phyloP scores from a whole-genome alignment of 2,113 vertebrate species.

The Istiophorus platypterus region DNA sequence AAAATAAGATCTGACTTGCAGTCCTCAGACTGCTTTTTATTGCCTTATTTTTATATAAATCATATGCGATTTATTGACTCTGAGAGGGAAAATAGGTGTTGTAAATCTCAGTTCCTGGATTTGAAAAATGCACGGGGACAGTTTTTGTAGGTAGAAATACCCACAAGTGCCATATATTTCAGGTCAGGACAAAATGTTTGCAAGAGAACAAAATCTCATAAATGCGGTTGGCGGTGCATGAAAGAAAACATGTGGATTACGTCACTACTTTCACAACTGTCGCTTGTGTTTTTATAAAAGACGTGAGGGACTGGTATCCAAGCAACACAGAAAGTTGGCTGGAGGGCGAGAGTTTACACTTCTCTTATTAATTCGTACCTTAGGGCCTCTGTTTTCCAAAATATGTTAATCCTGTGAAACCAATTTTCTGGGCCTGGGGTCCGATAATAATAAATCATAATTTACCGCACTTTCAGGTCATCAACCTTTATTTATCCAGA shows the following conservation, averaged over 20 bases:
- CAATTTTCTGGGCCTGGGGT: slow-evolving; percentile 11
- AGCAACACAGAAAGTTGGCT: slow-evolving; percentile 45
- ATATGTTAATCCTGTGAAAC: slow-evolving; percentile 51
- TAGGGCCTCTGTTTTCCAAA: slow-evolving; percentile 43
- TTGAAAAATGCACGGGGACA: slow-evolving; percentile 11
- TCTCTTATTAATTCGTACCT: slow-evolving; percentile 44
- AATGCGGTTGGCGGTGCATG: slow-evolving; percentile 34
- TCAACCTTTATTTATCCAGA: slow-evolving; percentile 44
- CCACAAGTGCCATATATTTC: slow-evolving; percentile 26
- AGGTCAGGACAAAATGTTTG: slow-evolving; percentile 51
- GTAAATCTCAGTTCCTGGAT: slow-evolving; percentile 30
- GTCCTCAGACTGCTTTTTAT: slow-evolving; percentile 4
- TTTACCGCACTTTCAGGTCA: slow-evolving; percentile 40
- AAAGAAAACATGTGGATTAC: slow-evolving; percentile 49
- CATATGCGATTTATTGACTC: not conserved
- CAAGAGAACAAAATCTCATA: slow-evolving; percentile 52
- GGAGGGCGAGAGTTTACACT: slow-evolving; percentile 53
- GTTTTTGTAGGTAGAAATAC: slow-evolving; percentile 23
- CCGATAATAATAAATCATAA: slow-evolving; percentile 38
- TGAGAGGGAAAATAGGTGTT: slow-evolving; percentile 18
- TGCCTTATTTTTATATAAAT: slow-evolving; percentile 28
- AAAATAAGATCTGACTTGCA: slow-evolving; percentile 18
- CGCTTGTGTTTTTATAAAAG: slow-evolving; percentile 46
- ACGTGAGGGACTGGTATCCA: slow-evolving; percentile 32
- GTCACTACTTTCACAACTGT: slow-evolving; percentile 52